These are phyloP conservation scores for Brachypalpus laphriformis DNA, from an alignment of 2,888 invertebrate species.

Conservation along the genomic window DNA sequence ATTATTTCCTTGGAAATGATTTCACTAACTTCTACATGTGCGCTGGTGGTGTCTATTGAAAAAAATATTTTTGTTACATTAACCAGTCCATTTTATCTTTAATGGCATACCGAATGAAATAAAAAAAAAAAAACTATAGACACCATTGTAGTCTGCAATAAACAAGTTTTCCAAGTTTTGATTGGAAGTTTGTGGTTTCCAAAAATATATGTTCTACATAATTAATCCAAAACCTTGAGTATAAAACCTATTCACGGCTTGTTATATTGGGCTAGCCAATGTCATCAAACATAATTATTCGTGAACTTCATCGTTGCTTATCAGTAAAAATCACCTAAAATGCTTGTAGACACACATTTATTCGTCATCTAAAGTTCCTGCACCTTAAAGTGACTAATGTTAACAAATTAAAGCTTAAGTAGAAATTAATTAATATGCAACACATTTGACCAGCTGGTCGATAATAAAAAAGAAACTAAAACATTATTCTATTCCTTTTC, in stretches of 20 bases:
- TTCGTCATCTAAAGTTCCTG: constrained; percentile 1
- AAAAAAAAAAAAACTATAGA: neutral
- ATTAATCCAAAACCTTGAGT: neutral
- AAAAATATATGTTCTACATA: neutral
- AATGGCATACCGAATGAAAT: neutral
- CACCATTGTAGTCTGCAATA: neutral
- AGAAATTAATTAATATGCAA: neutral
- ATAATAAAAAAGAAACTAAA: neutral
- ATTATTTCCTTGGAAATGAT: no score
- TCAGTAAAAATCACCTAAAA: neutral
- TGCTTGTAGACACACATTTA: neutral
- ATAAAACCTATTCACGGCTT: neutral
- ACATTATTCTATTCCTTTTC: constrained; percentile 29
- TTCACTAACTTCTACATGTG: no score
- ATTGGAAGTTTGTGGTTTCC: neutral
- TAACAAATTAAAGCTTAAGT: neutral
- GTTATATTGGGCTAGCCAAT: neutral
- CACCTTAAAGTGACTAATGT: constrained; percentile 8
- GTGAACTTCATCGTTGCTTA: neutral
- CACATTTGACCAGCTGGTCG: neutral
- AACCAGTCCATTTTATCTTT: neutral
- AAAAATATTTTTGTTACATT: neutral
- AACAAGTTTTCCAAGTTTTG: neutral
- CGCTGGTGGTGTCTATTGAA: no score
- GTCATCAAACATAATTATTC: neutral